These are phyloP conservation scores for Phaethornis superciliosus DNA, from an alignment of 2,113 vertebrate genomes.

Conservation along the genomic window DNA sequence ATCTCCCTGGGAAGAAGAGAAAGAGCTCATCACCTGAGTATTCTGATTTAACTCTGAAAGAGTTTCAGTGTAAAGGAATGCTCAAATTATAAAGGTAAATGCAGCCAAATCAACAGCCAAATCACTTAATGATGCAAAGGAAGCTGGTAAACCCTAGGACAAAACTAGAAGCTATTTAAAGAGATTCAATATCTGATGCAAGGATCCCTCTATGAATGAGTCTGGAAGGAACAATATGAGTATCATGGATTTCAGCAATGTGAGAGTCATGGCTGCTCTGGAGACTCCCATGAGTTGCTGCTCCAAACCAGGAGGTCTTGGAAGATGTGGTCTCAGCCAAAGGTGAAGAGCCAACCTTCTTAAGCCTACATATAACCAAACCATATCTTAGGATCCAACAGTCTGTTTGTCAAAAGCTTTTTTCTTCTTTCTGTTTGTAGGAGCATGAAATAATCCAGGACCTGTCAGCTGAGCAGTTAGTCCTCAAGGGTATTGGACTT, in stretches of 20 bases:
- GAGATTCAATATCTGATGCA: not conserved
- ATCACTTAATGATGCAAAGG: not conserved
- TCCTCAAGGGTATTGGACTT: not conserved
- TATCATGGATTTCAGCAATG: not conserved
- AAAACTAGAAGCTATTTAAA: not conserved
- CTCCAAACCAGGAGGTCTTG: not conserved
- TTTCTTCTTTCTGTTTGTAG: not conserved
- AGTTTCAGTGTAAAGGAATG: not conserved
- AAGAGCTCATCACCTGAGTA: not conserved
- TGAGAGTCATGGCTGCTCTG: fast-evolving
- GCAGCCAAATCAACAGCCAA: not conserved
- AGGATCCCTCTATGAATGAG: not conserved
- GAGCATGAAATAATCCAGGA: not conserved
- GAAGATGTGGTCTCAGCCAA: not conserved
- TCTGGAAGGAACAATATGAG: not conserved
- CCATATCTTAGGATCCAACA: not conserved
- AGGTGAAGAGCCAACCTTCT: not conserved
- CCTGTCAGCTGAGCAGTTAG: not conserved
- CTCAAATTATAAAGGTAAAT: not conserved
- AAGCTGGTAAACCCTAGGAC: not conserved
- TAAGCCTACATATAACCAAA: not conserved
- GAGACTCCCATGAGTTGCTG: not conserved
- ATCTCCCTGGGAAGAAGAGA: not conserved
- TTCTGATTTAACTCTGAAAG: not conserved
- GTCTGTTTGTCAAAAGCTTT: not conserved